These are phyloP conservation scores for Pseudopodoces humilis DNA, from an alignment of 2,113 vertebrate species.

Conservation along the genomic window DNA sequence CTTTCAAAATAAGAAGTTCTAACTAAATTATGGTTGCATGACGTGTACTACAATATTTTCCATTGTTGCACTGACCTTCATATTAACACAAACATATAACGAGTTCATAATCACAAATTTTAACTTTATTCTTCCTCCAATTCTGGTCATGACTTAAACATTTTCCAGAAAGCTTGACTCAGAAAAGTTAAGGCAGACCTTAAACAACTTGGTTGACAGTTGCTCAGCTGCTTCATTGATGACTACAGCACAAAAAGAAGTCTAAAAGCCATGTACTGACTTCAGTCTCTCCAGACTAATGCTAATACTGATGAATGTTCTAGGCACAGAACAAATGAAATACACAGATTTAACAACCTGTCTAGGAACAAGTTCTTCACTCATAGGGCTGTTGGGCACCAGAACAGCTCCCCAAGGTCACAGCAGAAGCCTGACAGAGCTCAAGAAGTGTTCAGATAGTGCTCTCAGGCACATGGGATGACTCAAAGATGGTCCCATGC, in stretches of 20 bases:
- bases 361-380: not conserved
- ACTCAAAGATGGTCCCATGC: not conserved
- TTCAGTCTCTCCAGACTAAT: not conserved
- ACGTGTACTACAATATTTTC: not conserved
- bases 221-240: not conserved
- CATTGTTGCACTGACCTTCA: not conserved
- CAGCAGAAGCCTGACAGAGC: not conserved
- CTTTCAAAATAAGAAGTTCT: not conserved
- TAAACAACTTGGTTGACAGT: not conserved
- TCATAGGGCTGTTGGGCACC: rapidly evolving
- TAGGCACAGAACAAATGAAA: not conserved
- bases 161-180: not conserved
- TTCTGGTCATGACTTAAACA: not conserved
- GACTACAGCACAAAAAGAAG: not conserved
- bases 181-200: not conserved
- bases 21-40: not conserved
- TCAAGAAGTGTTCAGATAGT: not conserved
- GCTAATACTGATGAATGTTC: not conserved
- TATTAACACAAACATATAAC: not conserved
- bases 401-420: not conserved
- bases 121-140: not conserved
- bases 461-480: not conserved
- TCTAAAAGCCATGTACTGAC: not conserved
- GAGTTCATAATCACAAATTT: not conserved
- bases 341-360: not conserved